Evolutionary conservation across 37 sponge, comb jelly and placozoan genomes (phyloP).

Genomic region (Halisarca cf. caerulea): DNA sequence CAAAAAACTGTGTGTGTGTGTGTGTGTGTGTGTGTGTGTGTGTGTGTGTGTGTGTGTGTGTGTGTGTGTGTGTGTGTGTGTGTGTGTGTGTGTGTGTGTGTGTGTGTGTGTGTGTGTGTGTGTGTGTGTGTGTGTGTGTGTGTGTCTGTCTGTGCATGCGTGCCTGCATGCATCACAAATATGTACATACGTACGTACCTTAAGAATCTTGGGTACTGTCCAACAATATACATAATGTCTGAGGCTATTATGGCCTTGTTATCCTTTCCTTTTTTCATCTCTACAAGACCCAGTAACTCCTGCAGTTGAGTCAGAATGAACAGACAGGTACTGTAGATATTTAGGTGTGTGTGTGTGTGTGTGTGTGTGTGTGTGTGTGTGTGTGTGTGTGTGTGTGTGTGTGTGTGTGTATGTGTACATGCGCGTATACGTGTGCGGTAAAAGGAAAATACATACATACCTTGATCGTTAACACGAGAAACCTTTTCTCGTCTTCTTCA

Average conservation of each 20-base stretch:
- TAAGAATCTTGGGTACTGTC: slow-evolving; percentile 96
- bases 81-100: too few species aligned
- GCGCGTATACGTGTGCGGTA: too few species aligned
- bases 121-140: not conserved
- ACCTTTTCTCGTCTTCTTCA: slow-evolving; percentile 98
- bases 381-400: too few species aligned
- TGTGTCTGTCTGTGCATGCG: too few species aligned
- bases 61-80: too few species aligned
- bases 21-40: too few species aligned
- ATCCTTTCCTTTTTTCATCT: slow-evolving; percentile 97
- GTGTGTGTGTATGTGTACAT: too few species aligned
- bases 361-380: not conserved
- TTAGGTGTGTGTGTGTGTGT: not conserved
- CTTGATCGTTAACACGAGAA: slow-evolving; percentile 98
- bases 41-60: too few species aligned
- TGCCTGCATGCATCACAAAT: not conserved
- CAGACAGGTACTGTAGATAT: not conserved
- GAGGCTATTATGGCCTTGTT: slow-evolving; percentile 99
- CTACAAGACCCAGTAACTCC: slow-evolving; percentile 93
- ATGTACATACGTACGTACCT: slow-evolving; percentile 66
- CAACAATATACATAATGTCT: slow-evolving; percentile 99
- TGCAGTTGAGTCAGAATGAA: not conserved
- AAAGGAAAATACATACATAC: too few species aligned
- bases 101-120: too few species aligned
- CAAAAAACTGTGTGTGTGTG: not conserved